Percentiles rank a stretch among this genome's conserved stretches.
These are phyloP conservation scores for Agapornis roseicollis DNA, from an alignment of 2,113 vertebrate species.

Conservation along the genomic window DNA sequence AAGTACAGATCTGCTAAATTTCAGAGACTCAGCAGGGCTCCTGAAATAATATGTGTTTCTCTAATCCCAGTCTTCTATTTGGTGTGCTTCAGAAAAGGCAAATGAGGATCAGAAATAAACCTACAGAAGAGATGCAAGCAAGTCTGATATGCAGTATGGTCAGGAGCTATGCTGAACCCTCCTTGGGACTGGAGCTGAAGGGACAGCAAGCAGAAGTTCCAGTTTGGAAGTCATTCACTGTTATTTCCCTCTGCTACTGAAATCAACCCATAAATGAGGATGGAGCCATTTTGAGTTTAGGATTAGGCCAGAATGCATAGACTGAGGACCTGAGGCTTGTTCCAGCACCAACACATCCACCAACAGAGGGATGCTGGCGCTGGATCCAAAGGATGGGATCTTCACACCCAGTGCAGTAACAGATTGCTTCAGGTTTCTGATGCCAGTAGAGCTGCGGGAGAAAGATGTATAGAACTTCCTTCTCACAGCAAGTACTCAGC, in stretches of 20 bases:
- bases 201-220: background rate
- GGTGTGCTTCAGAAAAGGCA: background rate
- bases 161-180: background rate
- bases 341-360: background rate
- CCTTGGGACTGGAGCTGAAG: background rate
- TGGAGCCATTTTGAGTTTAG: background rate
- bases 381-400: background rate
- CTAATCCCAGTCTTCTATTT: background rate
- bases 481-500: background rate
- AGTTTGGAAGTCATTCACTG: background rate
- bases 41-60: conserved; percentile 35
- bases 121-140: background rate
- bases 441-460: background rate
- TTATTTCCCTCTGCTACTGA: background rate
- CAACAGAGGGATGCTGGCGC: background rate
- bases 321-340: background rate
- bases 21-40: conserved; percentile 26
- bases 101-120: background rate
- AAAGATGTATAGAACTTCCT: background rate
- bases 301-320: background rate
- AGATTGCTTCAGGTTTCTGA: background rate
- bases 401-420: background rate
- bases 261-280: background rate
- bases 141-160: fast-evolving
- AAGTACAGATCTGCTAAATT: conserved; percentile 7